Evolutionary conservation across 2,888 invertebrate genomes (phyloP), one percentile per base, ranked within the genome.

Genomic region (Apotomis turbidana): DNA sequence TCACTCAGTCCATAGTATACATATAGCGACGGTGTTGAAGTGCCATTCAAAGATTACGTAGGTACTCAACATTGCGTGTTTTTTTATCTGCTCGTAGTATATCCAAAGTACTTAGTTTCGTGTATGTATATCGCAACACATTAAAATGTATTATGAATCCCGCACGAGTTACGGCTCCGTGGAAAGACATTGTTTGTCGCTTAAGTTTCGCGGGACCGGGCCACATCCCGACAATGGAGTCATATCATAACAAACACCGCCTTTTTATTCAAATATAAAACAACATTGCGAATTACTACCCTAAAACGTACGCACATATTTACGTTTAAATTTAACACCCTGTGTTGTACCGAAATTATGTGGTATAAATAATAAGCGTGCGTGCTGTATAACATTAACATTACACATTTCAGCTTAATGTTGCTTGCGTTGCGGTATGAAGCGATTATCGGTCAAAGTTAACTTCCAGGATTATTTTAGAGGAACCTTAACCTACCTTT

Each of bases 201-300:
- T 63, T 57, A 58, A 58, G 64, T 51, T 51, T 36, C 49, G 41
- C 38, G n/a, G 36, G 27, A 52, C 44, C 59, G 59, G 63, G 52
- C 52, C 52, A 59, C 70, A 58, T 70, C 13, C 27, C 51, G 57
- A 63, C 63, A 52, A 64, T 59, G 58, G 70, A 70, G 62, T 70
- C 69, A 62, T 57, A 62, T 70, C 69, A 57, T 57, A 62, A 63
- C 57, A 41, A 64, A 70, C 57, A 58, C 36, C 27, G 49, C 6
- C 36, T 58, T 58, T 67, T 51, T 27, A 49, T 58, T 57, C 36
- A 67, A 66, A 58, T n/a, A 62, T 58, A 57, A 66, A 57, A 46
- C 66, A 57, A 66, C 66, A 58, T 57, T 38, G 64, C 57, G 44
- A 58, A 58, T 67, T 46, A 67, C 12, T 49, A 49, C 49, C 49